Conservation (phyloP, 2,797 vertebrate species). For the Phrynocephalus vlangalii region DNA sequence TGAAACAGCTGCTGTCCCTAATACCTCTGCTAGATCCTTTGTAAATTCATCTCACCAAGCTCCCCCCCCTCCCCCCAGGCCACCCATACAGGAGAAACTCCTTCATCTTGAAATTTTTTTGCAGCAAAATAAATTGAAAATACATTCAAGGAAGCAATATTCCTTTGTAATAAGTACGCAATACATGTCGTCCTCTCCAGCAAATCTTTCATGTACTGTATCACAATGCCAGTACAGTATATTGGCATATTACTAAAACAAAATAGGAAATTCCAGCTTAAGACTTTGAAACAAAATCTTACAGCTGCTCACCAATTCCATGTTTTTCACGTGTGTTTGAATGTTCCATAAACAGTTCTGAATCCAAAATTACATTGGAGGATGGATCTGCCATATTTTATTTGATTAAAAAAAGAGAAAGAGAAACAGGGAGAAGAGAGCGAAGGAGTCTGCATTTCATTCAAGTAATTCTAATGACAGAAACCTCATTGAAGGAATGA, state of each 20-base stretch:
- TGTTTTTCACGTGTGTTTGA: slow-evolving; percentile 68
- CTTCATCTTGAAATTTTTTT: slow-evolving; percentile 59
- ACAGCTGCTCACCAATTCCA: slow-evolving; percentile 67
- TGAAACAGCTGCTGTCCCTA: too few species aligned
- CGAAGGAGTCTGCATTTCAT: slow-evolving; percentile 44
- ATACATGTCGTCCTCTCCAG: slow-evolving; percentile 52
- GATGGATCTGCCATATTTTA: slow-evolving; percentile 63
- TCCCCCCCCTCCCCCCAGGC: slow-evolving; percentile 38
- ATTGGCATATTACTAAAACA: slow-evolving; percentile 68
- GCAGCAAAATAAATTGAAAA: slow-evolving; percentile 18
- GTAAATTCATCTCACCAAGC: neutral
- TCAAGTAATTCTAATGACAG: slow-evolving; percentile 63
- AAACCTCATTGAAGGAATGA: slow-evolving; percentile 51
- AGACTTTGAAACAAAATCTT: slow-evolving; percentile 68
- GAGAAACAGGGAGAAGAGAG: slow-evolving; percentile 40
- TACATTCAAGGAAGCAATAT: slow-evolving; percentile 45
- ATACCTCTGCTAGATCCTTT: neutral
- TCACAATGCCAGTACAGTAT: slow-evolving; percentile 57
- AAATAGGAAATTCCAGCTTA: slow-evolving; percentile 67
- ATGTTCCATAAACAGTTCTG: slow-evolving; percentile 67
- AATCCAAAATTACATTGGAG: slow-evolving; percentile 64
- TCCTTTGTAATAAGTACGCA: slow-evolving; percentile 31
- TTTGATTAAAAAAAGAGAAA: slow-evolving; percentile 19
- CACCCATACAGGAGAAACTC: slow-evolving; percentile 58
- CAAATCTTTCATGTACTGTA: slow-evolving; percentile 62